Base-by-base conservation (phyloP, 2,113 vertebrate species). In the Mus pahari region DNA sequence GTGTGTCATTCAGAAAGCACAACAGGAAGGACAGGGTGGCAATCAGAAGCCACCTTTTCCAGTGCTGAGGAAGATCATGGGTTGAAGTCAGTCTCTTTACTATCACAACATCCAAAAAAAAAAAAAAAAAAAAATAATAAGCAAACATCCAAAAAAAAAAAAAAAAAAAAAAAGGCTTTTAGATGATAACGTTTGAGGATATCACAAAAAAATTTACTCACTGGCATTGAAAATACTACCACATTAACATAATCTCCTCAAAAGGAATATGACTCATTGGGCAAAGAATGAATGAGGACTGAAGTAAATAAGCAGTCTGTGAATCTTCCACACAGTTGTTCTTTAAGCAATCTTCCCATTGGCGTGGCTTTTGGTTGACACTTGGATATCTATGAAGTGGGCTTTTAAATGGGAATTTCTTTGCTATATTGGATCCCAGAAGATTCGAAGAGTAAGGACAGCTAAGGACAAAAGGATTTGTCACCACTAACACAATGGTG, bases 361-460 rank as follows among this genome's bases (percentile, higher is more conserved):
- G 62, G 16, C 5, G 9, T 26, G 77, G 22, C 16, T 64, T 81
- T 75, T 45, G 50, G 39, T 48, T 89, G 17, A 4, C 9, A 77
- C 81, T 79, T 77, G 28, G 12, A 28, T 86, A 58, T 73, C 89
- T 31, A 39, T 55, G 36, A 91, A 73, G 50, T 17, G 2, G 12
- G 92, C 45, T 91, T 92, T 86, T 93, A 42, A 92, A 77, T 17
- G 92, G 42, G 36, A 73, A 20, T 82, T 71, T 20, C 90, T 58
- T 8, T 12, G 3, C 89, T 74, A 70, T 10, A 64, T 26, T 86
- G 14, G n/a, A 39, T 86, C 36, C 45, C 5, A 84, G 79, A 94
- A 77, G 1, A 14, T 13, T 2, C 53, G 75, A 89, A 64, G 31
- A 83, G 42, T 64, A 60, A 77, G 48, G 62, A 45, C 1, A 28